Percentiles rank a stretch among this genome's conserved stretches.
Conservation (phyloP, 1,140 invertebrate species). For the Drosophila serrata region DNA sequence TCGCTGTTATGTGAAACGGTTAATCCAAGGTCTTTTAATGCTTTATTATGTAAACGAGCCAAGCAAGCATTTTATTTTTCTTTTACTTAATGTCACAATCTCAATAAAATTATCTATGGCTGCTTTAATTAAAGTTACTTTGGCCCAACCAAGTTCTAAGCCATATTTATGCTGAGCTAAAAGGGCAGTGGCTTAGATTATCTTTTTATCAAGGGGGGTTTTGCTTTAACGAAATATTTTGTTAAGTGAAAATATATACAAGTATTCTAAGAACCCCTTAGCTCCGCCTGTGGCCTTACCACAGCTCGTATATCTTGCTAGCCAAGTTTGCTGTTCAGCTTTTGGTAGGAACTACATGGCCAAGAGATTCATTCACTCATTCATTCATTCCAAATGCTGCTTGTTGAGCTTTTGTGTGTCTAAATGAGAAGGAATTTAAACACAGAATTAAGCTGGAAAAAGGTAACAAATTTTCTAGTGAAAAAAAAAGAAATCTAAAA, state of each 20-base stretch:
- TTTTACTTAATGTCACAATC: slow-evolving; percentile 41
- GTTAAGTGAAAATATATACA: not conserved
- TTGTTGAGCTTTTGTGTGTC: slow-evolving; percentile 23
- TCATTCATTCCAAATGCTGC: slow-evolving; percentile 18
- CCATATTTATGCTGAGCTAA: slow-evolving; percentile 26
- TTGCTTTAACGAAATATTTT: no score
- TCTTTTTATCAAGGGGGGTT: not conserved
- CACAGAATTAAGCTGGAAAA: slow-evolving; percentile 42
- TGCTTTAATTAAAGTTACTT: slow-evolving; percentile 54
- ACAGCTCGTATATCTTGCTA: slow-evolving; percentile 31
- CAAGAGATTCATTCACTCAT: slow-evolving; percentile 32
- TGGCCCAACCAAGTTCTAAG: slow-evolving; percentile 3
- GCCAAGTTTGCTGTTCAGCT: slow-evolving; percentile 35
- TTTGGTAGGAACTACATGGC: slow-evolving; percentile 21
- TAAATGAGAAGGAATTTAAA: slow-evolving; percentile 36
- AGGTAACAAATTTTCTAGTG: slow-evolving; percentile 46
- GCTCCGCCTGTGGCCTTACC: not conserved
- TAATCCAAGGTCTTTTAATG: slow-evolving; percentile 31
- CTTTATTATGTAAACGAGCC: slow-evolving; percentile 44
- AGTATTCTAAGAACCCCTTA: no score
- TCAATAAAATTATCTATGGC: slow-evolving; percentile 46
- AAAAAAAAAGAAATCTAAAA: slow-evolving; percentile 35
- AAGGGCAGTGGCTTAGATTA: slow-evolving; percentile 16
- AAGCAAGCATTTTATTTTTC: slow-evolving; percentile 25
- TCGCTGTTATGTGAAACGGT: slow-evolving; percentile 37